Evolutionary conservation across 1,140 invertebrate genomes (phyloP), one percentile per base, ranked within the genome.

Genomic region (Aradophagus sp.): DNA sequence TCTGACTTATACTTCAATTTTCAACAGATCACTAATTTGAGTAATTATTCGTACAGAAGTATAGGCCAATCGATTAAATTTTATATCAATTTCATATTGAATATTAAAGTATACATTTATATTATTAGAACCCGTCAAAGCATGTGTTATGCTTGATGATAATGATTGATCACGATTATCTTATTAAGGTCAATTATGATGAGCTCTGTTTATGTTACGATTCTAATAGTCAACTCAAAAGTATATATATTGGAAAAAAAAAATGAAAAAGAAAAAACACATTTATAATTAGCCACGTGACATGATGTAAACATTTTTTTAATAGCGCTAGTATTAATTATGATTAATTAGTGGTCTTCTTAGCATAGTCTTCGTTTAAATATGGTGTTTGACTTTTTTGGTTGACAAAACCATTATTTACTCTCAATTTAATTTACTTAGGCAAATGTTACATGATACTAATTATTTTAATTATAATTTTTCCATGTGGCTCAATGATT

Each of bases 181-280:
- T 72, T 72, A 73, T 73, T 73, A 73, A 67, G 69, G 69, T 58
- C 69, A 73, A 73, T 73, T 73, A 73, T 73, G 69, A 73, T 63
- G 50, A 73, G 58, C 38, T 23, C 13, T 73, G 56, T 67, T 67
- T 73, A 58, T 62, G 45, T 67, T 62, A 66, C 62, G 44, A 61
- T 61, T 61, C 41, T 26, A 55, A 32, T 39, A 59, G 53, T 35
- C 59, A 53, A 48, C 42, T n/a, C n/a, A n/a, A n/a, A n/a, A n/a
- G n/a, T n/a, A n/a, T n/a, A n/a, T n/a, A n/a, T n/a, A n/a, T n/a
- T n/a, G n/a, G n/a, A n/a, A n/a, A n/a, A n/a, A n/a, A n/a, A n/a
- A n/a, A n/a, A 48, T 55, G 19, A 52, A 52, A 62, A 44, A 38
- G 2, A 42, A 62, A 56, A 55, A 58, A 2, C 12, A 13, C 10